A percentile compares a stretch with the other conserved stretches of the same genome.
Conservation (phyloP, 2,797 vertebrate genomes). For the Ctenopoma kingsleyae region DNA sequence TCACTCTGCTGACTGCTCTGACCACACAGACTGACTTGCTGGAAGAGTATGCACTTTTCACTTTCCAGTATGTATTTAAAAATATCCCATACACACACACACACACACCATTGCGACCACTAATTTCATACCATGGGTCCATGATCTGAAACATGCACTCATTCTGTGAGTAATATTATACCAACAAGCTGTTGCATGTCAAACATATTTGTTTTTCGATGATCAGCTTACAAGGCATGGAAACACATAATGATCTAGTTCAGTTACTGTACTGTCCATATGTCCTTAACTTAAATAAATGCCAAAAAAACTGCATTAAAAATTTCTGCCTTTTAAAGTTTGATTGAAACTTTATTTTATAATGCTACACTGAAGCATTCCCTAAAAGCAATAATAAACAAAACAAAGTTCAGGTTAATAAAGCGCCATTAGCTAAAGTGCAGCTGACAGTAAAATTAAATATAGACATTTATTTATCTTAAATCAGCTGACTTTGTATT, state of each 20-base stretch:
- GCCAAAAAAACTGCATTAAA: not conserved
- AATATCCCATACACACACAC: not conserved
- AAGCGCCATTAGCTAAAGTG: slow-evolving; percentile 48
- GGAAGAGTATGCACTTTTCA: slow-evolving; percentile 55
- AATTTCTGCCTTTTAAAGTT: slow-evolving; percentile 1
- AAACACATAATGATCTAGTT: not conserved
- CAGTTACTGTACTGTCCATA: too few species aligned
- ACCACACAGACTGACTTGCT: slow-evolving; percentile 62
- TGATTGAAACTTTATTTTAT: slow-evolving; percentile 4
- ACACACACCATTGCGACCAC: not conserved
- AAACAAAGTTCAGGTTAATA: slow-evolving; percentile 43
- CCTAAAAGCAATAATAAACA: slow-evolving; percentile 19
- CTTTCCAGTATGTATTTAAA: slow-evolving; percentile 62
- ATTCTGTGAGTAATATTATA: slow-evolving; percentile 5
- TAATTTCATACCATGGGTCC: slow-evolving; percentile 39
- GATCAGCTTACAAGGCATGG: not conserved
- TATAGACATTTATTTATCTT: slow-evolving; percentile 66
- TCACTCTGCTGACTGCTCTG: slow-evolving; percentile 35
- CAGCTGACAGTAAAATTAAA: slow-evolving; percentile 60
- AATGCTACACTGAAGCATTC: not conserved
- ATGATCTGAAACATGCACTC: slow-evolving; percentile 2
- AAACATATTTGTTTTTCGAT: not conserved
- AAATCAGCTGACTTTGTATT: slow-evolving; percentile 76
- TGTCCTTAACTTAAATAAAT: not conserved
- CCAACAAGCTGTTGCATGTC: slow-evolving; percentile 1